Evolutionary conservation across 2,888 invertebrate species (phyloP), one percentile per base, ranked within the genome.

Genomic region (Nephrotoma guestfalica): DNA sequence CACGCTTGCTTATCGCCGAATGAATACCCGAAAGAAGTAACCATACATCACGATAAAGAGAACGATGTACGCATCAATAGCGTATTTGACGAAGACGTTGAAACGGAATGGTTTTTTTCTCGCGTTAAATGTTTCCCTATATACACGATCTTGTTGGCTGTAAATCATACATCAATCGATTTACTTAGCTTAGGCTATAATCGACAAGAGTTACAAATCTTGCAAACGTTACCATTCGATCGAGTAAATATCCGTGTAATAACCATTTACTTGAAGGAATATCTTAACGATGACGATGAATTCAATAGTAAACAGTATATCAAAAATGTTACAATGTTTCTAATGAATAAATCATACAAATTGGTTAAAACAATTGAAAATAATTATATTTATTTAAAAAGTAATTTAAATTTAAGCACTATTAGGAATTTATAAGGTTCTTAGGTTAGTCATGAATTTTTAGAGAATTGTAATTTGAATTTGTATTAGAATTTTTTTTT

Each of bases 51-150:
- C 88, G 91, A 92, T 87, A 92, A 92, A 89, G 91, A 91, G 89
- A 91, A 92, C 87, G 92, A 92, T 86, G 92, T 93, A 87, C 92
- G 92, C 89, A 92, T 93, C 42, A 93, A 93, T 88, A 92, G 92
- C 88, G 88, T 92, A 89, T 89, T 92, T 86, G 92, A 93, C 87
- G 93, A 93, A 89, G 91, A 86, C 7, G 42, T 41, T 9, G 91
- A 93, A 89, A 92, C 92, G 42, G 93, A 93, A 87, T 93, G 93
- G 92, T 94, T 95, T 91, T 93, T 94, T 86, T 95, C 96, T 47
- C 93, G 96, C 89, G 95, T 97, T 88, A 95, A 96, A 90, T 97
- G 97, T 91, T 96, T 97, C 90, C 97, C 97, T 87, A 92, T 97
- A 88, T 96, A 95, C 90, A 96, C 97, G 0, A 93, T 97, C 88